Conservation (phyloP, 2,888 invertebrate genomes). For the Chloromyia formosa region DNA sequence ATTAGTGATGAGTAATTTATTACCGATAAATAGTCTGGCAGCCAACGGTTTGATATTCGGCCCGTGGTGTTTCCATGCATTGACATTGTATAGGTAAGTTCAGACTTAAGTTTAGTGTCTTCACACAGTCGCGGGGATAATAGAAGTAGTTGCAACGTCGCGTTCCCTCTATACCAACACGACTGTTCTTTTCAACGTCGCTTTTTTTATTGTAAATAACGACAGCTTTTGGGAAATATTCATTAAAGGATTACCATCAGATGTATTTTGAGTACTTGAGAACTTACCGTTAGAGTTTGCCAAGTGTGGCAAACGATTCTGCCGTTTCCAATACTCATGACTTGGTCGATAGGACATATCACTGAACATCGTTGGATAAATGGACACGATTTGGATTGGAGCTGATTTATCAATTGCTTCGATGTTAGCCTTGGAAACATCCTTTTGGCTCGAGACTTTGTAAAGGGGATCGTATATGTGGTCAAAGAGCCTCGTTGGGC, state of each 20-base stretch:
- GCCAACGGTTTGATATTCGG: slow-evolving; percentile 42
- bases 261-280: no score
- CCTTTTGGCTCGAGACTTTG: slow-evolving; percentile 48
- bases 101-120: slow-evolving; percentile 2
- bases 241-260: no score
- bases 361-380: slow-evolving; percentile 53
- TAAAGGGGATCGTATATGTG: slow-evolving; percentile 52
- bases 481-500: slow-evolving; percentile 51
- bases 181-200: neutral
- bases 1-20: neutral
- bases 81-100: slow-evolving; percentile 17
- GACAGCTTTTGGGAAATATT: neutral
- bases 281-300: slow-evolving; percentile 48
- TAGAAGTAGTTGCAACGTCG: slow-evolving; percentile 56
- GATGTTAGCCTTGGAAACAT: slow-evolving; percentile 49
- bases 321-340: slow-evolving; percentile 47
- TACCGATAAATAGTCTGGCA: slow-evolving; percentile 47
- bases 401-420: slow-evolving; percentile 49
- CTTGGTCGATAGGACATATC: slow-evolving; percentile 51
- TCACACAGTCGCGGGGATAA: slow-evolving; percentile 8
- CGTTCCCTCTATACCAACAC: slow-evolving; percentile 52
- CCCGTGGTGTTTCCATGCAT: neutral
- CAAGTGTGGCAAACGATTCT: slow-evolving; percentile 44
- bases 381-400: slow-evolving; percentile 50
- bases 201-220: neutral